These are phyloP conservation scores for Cygnus atratus DNA, from an alignment of 2,113 vertebrate species.

Conservation along the genomic window DNA sequence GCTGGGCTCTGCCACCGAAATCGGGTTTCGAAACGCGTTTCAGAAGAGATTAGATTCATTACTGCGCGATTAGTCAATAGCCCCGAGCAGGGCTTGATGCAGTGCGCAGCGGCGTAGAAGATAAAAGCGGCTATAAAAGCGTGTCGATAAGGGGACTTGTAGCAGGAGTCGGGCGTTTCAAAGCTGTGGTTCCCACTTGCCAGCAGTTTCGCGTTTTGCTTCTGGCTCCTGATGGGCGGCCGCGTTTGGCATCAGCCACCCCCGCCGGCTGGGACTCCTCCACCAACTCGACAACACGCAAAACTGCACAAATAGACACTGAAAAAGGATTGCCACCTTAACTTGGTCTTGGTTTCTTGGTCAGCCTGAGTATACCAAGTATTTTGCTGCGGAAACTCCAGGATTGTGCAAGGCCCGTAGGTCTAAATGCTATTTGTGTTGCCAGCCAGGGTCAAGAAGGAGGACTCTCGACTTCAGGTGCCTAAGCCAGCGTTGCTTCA, in stretches of 20 bases:
- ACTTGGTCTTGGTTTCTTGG: background rate
- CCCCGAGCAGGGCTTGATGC: rapidly evolving
- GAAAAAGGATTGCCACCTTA: rapidly evolving
- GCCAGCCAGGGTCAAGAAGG: background rate
- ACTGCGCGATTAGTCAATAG: background rate
- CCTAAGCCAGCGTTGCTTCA: background rate
- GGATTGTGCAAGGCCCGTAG: background rate
- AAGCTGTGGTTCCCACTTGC: rapidly evolving
- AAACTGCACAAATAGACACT: background rate
- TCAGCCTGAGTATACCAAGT: background rate
- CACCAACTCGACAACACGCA: rapidly evolving
- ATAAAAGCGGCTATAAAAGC: background rate
- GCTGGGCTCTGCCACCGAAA: too few species aligned
- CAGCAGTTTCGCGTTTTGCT: background rate
- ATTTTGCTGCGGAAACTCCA: background rate
- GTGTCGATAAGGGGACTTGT: background rate
- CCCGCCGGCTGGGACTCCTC: background rate
- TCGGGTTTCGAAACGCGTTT: rapidly evolving
- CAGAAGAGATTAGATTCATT: rapidly evolving
- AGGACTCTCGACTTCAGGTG: background rate
- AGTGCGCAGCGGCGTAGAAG: rapidly evolving
- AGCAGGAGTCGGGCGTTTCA: rapidly evolving
- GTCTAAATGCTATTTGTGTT: background rate
- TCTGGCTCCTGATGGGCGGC: rapidly evolving
- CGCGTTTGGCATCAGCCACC: background rate